Conservation (phyloP, 2,113 vertebrate genomes). For the Thryonomys swinderianus region DNA sequence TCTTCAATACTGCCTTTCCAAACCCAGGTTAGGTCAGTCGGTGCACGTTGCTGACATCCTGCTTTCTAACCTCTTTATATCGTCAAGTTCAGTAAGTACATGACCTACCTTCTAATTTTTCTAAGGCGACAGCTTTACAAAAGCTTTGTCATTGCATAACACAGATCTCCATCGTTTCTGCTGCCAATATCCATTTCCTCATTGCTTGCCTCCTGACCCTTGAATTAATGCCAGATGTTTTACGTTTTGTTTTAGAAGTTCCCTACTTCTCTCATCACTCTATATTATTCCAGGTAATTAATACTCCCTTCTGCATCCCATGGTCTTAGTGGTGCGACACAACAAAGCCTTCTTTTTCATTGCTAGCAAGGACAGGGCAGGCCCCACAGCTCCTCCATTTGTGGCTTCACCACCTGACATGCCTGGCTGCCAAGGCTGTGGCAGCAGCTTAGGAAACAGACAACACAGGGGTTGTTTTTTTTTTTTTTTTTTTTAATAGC, state of each 20-base stretch:
- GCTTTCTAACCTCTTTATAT: not conserved
- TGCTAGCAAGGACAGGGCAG: not conserved
- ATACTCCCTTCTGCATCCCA: not conserved
- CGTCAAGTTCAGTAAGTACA: not conserved
- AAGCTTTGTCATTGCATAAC: not conserved
- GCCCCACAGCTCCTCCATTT: not conserved
- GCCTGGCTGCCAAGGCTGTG: not conserved
- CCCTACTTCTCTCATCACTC: not conserved
- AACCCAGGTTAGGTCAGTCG: not conserved
- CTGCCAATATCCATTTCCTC: not conserved
- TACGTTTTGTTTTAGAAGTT: not conserved
- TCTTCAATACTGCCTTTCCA: not conserved
- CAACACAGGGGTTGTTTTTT: not conserved
- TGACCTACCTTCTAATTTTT: not conserved
- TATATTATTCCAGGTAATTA: not conserved
- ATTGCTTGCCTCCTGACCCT: not conserved
- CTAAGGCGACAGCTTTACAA: not conserved
- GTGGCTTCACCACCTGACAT: not conserved
- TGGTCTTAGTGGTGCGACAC: not conserved
- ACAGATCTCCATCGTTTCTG: not conserved
- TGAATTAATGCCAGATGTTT: not conserved
- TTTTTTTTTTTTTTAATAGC: not conserved
- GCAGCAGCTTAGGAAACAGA: not conserved
- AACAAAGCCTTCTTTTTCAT: not conserved
- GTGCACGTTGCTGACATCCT: not conserved